phyloP scores from a whole-genome alignment of 2,888 invertebrate species.

The Carpatolechia fugitivella region DNA sequence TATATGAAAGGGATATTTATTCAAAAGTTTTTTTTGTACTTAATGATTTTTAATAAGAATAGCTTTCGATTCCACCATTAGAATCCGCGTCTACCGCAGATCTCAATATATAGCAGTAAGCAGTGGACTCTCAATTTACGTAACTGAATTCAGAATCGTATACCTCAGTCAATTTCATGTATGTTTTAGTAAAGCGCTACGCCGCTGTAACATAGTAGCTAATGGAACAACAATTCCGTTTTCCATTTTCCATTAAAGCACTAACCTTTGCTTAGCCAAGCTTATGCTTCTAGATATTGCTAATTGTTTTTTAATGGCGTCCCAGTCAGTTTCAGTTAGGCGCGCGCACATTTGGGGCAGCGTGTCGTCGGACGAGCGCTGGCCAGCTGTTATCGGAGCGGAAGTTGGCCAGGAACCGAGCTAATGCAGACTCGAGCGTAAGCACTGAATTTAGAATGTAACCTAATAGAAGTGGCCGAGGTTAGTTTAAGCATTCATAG shows the following conservation, averaged over 20 bases:
- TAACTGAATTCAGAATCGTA: too few species aligned
- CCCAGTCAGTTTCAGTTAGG: not conserved
- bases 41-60: too few species aligned
- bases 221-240: not conserved
- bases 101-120: too few species aligned
- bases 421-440: not conserved
- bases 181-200: too few species aligned
- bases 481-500: not conserved
- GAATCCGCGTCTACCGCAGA: too few species aligned
- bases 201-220: too few species aligned
- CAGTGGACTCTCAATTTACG: too few species aligned
- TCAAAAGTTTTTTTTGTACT: too few species aligned
- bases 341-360: not conserved
- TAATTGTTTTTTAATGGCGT: constrained; percentile 1
- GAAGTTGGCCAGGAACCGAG: not conserved
- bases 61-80: too few species aligned
- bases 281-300: not conserved
- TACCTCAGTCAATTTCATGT: too few species aligned
- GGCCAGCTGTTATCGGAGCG: not conserved
- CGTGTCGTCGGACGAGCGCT: not conserved
- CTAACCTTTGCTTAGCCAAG: not conserved
- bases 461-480: not conserved
- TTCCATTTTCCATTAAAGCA: not conserved
- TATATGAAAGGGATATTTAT: not conserved
- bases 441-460: not conserved